Evolutionary conservation across 2,113 vertebrate species (phyloP), one percentile per base, ranked within the genome.

Genomic region (Hymenochirus boettgeri): DNA sequence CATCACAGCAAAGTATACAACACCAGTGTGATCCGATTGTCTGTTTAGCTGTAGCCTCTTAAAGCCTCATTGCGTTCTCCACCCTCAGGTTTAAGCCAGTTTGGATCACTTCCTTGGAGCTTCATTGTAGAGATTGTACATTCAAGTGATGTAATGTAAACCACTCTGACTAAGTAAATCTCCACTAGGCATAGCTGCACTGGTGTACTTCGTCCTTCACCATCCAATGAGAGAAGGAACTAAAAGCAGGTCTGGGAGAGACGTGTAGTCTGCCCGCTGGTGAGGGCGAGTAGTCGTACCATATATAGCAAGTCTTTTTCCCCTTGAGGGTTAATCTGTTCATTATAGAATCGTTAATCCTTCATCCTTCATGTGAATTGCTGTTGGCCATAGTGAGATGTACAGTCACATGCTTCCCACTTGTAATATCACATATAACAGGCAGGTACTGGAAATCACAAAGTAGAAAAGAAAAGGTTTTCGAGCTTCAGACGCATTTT

Each of bases 1-100:
- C 89, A 1, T 91, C 89, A 22, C 89, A 4, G 89, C 89, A 17
- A 91, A 91, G 72, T 90, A 91, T 5, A 91, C 84, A 57, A 89
- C 86, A 1, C 81, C 89, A 51, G 81, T 76, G 21, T 90, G 85
- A 3, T 66, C 66, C 1, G 75, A 70, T 13, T 72, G 63, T 57
- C 81, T 9, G 62, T 73, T 74, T 65, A 88, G 83, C 27, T 85
- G 74, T 55, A 91, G 86, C 89, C 89, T 91, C 45, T 85, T 19
- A 91, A 75, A 9, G 78, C 89, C 71, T 86, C 83, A 15, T 91
- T 91, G 53, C 89, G 75, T 75, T 89, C 88, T 0, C 86, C 89
- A 0, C 89, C 89, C 2, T 89, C 87, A 0, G 89, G 85, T 69
- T 90, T 91, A 66, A 90, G 77, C 89, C 89, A 91, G 80, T 74